These are phyloP conservation scores for Pundamilia nyererei DNA, from an alignment of 2,113 vertebrate genomes.

Conservation along the genomic window DNA sequence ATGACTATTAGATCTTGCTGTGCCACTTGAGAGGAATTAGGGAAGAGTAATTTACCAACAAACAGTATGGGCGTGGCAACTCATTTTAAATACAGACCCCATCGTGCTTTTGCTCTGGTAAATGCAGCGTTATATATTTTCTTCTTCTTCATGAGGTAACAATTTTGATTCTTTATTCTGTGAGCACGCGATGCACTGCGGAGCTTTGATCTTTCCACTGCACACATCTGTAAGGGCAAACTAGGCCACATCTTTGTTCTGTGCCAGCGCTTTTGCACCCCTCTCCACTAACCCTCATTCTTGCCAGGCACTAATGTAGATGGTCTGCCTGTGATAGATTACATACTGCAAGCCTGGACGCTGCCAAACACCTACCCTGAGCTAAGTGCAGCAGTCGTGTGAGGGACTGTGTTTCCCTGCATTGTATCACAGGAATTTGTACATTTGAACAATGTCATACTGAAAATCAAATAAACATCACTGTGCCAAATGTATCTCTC, in stretches of 20 bases:
- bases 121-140: background rate
- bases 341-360: conserved; percentile 15
- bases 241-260: background rate
- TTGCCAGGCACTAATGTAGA: conserved; percentile 26
- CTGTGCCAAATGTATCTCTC: background rate
- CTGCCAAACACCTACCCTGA: conserved; percentile 11
- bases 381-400: background rate
- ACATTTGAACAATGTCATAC: background rate
- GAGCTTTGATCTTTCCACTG: background rate
- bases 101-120: background rate
- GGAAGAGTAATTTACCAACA: conserved; percentile 32
- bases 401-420: background rate
- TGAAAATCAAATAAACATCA: background rate
- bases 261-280: background rate
- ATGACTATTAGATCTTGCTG: conserved; percentile 44
- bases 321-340: conserved; percentile 42
- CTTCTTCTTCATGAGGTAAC: background rate
- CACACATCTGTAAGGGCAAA: background rate
- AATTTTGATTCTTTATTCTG: background rate
- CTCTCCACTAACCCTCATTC: background rate
- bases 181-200: background rate
- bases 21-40: conserved; percentile 46
- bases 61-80: conserved; percentile 1
- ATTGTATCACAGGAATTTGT: background rate
- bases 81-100: background rate